A percentile compares a stretch with the other conserved stretches of the same genome.
phyloP scores from a whole-genome alignment of 2,113 vertebrate species.

The Vireo altiloquus region DNA sequence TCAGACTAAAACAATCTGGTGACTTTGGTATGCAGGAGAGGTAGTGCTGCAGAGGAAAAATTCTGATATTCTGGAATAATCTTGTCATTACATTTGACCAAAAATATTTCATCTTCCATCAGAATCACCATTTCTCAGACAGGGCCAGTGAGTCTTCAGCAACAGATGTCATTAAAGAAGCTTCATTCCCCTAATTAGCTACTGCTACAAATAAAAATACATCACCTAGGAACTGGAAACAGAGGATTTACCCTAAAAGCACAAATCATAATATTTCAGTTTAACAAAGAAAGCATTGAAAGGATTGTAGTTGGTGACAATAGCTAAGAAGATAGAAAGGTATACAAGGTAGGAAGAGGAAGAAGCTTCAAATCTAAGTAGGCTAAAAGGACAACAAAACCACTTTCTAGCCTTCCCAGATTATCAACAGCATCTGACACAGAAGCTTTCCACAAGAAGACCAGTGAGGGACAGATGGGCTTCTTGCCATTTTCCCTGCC shows the following conservation, averaged over 20 bases:
- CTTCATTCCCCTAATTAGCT: background rate
- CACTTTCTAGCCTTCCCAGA: background rate
- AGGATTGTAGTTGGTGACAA: background rate
- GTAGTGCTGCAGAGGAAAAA: background rate
- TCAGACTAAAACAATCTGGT: background rate
- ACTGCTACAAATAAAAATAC: background rate
- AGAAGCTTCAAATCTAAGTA: background rate
- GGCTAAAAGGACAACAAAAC: background rate
- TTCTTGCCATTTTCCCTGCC: background rate
- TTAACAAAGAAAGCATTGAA: background rate
- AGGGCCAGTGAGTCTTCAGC: background rate
- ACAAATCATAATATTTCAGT: background rate
- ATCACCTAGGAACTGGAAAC: background rate
- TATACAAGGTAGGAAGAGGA: background rate
- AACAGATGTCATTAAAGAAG: background rate
- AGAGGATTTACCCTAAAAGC: background rate
- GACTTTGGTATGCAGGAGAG: background rate
- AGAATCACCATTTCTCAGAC: background rate
- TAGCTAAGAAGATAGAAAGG: background rate
- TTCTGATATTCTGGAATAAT: background rate
- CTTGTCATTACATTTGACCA: background rate
- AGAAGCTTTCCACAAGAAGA: background rate
- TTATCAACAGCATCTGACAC: background rate
- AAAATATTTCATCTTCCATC: background rate
- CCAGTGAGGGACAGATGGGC: rapidly evolving